Conservation (phyloP, 2,888 invertebrate genomes). For the Drosophila meridiana region DNA sequence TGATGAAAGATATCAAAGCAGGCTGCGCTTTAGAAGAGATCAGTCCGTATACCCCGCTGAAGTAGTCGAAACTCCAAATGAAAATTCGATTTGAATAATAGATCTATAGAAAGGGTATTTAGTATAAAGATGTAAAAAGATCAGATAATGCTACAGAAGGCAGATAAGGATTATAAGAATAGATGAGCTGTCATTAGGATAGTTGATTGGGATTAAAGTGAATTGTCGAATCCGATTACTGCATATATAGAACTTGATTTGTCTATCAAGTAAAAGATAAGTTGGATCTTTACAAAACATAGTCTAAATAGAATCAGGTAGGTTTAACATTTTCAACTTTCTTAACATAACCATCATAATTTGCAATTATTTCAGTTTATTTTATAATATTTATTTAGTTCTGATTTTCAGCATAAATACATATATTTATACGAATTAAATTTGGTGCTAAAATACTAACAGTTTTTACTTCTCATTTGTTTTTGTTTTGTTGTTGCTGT, state of each 20-base stretch:
- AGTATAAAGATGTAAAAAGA: no score
- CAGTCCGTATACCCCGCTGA: background rate
- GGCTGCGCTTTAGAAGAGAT: background rate
- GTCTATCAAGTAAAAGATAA: no score
- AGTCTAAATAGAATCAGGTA: background rate
- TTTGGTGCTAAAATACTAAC: constrained; percentile 84
- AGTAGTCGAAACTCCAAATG: background rate
- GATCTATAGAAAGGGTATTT: no score
- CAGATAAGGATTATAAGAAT: no score
- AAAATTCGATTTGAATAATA: no score
- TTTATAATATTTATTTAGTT: constrained; percentile 45
- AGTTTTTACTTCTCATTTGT: constrained; percentile 69
- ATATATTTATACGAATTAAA: constrained; percentile 63
- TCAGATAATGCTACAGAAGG: no score
- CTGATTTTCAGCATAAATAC: constrained; percentile 67
- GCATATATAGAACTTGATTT: no score
- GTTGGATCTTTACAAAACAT: background rate
- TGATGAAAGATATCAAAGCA: constrained; percentile 3
- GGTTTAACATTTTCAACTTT: background rate
- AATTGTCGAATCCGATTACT: no score
- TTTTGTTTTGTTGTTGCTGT: constrained; percentile 17
- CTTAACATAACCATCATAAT: background rate
- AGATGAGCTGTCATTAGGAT: no score
- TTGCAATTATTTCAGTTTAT: background rate
- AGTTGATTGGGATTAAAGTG: no score